These are phyloP conservation scores for Germaria angustata DNA, from an alignment of 2,888 invertebrate species.

Conservation along the genomic window DNA sequence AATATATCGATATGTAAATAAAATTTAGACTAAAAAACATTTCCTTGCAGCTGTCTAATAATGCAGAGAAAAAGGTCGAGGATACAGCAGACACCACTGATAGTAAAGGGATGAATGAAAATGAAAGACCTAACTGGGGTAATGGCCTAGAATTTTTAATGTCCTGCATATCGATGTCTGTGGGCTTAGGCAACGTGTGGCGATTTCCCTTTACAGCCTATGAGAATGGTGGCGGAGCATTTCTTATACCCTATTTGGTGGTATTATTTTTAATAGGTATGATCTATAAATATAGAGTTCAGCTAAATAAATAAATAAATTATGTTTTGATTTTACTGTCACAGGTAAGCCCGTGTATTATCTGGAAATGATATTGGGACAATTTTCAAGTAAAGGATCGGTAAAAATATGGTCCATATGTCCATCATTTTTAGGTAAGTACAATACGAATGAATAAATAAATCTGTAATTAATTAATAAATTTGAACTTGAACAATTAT, in stretches of 20 bases:
- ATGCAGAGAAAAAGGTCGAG: constrained; percentile 26
- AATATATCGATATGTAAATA: no score
- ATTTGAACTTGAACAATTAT: neutral
- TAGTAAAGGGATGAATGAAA: neutral
- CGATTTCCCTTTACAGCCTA: constrained; percentile 84
- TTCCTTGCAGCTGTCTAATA: constrained; percentile 38
- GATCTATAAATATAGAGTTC: no score
- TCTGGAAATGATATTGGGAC: constrained; percentile 90
- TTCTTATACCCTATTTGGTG: constrained; percentile 87
- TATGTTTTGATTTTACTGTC: no score
- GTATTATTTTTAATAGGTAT: constrained; percentile 83
- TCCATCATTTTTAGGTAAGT: constrained; percentile 88
- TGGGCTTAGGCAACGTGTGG: constrained; percentile 88
- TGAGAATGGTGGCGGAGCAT: constrained; percentile 88
- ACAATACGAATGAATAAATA: no score
- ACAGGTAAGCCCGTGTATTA: constrained; percentile 87
- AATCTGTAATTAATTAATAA: constrained; percentile 84
- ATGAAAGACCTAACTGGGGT: constrained; percentile 81
- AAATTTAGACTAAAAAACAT: no score
- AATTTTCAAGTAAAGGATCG: constrained; percentile 90
- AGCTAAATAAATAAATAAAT: no score
- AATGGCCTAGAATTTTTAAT: constrained; percentile 86
- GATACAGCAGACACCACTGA: neutral
- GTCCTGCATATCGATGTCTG: constrained; percentile 88
- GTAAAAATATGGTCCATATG: constrained; percentile 85